Base-by-base conservation (phyloP, 2,888 invertebrate genomes). In the Ischnura elegans region DNA sequence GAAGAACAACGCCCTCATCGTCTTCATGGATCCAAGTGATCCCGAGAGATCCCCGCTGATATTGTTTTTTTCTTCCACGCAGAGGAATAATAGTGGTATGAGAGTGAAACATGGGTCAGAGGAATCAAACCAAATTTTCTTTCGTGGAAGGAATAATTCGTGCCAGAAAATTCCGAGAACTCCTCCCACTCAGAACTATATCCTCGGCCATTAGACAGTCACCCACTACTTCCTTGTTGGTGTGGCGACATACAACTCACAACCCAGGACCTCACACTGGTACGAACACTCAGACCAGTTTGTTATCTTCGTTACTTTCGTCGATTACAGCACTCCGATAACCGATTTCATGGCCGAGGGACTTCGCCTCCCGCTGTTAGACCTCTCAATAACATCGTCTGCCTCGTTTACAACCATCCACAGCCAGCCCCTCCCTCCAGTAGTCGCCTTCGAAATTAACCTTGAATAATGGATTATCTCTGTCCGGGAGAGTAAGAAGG, bases 361-460 rank as follows among this genome's bases (percentile, higher is more conserved):
- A 36, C 29, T 29, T 3, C 61, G n/a, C 21, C 29, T 16, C 10
- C 13, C 6, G 76, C 16, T 76, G 76, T 76, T 36, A 36, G 76
- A 76, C 76, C 36, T 36, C 76, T 76, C 76, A 76, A 76, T 76
- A 76, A 76, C 25, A 36, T 76, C 76, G 76, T 36, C 76, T 76
- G 76, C 29, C 76, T 13, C 76, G 36, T 36, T 76, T 36, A 36
- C 76, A 10, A 76, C 76, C 76, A 6, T 13, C 25, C 76, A 2
- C 13, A 29, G 0, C 10, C n/a, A 36, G 0, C 19, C 51, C 8
- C 51, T 19, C 51, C n/a, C n/a, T 61, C 61, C 61, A 25, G 3
- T 51, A 0, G 51, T 51, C 51, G 51, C 51, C 8, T 8, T 51
- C 51, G 51, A 36, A 76, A 76, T 76, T 29, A 76, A 76, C 76